phyloP scores from a whole-genome alignment of 37 sponge, comb jelly and placozoan species.

The Crambe crambe region DNA sequence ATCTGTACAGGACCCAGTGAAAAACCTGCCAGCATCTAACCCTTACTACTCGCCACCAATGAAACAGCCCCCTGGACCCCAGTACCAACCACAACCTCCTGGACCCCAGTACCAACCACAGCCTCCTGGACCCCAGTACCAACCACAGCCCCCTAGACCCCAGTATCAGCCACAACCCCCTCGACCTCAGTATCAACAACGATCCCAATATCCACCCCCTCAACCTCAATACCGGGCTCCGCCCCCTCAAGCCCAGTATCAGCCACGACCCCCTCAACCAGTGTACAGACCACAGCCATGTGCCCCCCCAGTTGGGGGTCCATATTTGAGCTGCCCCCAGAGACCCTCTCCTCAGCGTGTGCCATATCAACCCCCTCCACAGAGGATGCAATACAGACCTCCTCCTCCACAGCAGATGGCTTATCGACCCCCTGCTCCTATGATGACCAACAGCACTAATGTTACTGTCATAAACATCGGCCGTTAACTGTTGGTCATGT shows the following conservation, averaged over 20 bases:
- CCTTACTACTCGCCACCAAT: not conserved
- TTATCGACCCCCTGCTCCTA: not conserved
- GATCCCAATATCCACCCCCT: not conserved
- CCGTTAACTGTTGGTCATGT: not conserved
- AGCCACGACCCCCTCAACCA: not conserved
- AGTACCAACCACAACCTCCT: conserved; percentile 13
- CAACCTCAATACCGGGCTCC: not conserved
- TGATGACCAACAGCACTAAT: not conserved
- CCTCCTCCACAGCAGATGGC: too few relatives aligned
- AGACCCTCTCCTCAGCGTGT: not conserved
- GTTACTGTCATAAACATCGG: not conserved
- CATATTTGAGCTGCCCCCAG: too few relatives aligned
- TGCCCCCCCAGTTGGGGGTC: not conserved
- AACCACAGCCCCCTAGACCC: conserved; percentile 4
- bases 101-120: conserved; percentile 15
- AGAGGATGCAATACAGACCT: too few relatives aligned
- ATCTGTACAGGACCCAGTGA: not conserved
- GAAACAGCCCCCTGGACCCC: not conserved
- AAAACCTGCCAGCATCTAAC: not conserved
- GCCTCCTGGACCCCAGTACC: conserved; percentile 18
- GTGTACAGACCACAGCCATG: not conserved
- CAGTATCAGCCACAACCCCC: not conserved
- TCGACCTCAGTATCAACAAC: not conserved
- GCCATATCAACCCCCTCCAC: too few relatives aligned
- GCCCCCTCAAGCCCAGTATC: not conserved